phyloP scores from a whole-genome alignment of 35 echinoderm and acorn worm species.

The Ophiothrix spiculata region DNA sequence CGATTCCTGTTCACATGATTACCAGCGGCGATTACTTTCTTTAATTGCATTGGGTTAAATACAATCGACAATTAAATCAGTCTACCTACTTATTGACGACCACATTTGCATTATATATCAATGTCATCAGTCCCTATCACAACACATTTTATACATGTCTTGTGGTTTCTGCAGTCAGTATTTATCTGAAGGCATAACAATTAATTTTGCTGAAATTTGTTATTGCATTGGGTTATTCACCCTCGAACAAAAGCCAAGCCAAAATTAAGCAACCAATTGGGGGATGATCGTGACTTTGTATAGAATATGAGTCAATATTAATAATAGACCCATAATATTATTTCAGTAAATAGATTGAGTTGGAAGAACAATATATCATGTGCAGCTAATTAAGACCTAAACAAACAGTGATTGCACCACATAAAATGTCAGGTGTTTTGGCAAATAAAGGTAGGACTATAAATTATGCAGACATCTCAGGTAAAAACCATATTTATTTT shows the following conservation, averaged over 20 bases:
- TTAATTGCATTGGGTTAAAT: no score
- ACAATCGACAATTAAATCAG: no score
- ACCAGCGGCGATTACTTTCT: no score
- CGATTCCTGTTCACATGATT: no score
- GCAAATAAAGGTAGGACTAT: neutral
- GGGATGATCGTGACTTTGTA: no score
- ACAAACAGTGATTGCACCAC: neutral
- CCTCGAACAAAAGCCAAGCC: neutral
- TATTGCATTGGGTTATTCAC: conserved; percentile 12
- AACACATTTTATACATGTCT: neutral
- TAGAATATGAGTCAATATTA: neutral
- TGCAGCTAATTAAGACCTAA: neutral
- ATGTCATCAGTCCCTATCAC: neutral
- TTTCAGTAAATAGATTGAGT: neutral
- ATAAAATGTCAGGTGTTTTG: neutral
- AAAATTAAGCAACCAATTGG: no score
- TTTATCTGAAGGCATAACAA: no score
- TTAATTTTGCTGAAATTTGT: neutral
- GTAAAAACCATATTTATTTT: neutral
- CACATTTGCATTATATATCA: no score
- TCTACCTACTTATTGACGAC: no score
- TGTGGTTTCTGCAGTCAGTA: no score
- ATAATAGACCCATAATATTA: neutral
- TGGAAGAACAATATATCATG: neutral
- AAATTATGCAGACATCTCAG: neutral